Conservation (phyloP, 2,888 invertebrate species). For the Operophtera brumata region DNA sequence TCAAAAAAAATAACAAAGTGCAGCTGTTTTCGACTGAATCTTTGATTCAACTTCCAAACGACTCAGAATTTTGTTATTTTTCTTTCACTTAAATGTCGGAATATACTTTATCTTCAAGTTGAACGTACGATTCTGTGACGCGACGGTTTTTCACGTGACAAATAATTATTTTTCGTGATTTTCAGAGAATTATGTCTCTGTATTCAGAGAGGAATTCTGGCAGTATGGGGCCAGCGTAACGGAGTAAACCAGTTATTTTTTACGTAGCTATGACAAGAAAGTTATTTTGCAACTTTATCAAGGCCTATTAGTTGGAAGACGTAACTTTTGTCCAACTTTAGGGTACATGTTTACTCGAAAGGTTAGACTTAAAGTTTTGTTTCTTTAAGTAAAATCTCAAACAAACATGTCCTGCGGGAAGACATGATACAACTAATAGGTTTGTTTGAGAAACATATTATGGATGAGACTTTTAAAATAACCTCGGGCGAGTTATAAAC, state of each 20-base stretch:
- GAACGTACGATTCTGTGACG: too few relatives aligned
- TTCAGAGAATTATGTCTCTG: too few relatives aligned
- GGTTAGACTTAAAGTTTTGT: slow-evolving; percentile 26
- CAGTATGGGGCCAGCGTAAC: too few relatives aligned
- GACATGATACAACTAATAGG: slow-evolving; percentile 4
- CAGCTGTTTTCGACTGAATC: too few relatives aligned
- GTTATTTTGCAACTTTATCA: slow-evolving; percentile 24
- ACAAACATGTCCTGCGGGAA: slow-evolving; percentile 12
- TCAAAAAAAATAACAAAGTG: too few relatives aligned
- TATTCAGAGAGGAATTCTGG: too few relatives aligned
- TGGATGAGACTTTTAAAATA: background rate
- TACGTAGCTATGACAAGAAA: background rate
- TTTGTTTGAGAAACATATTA: slow-evolving; percentile 8
- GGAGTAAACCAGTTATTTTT: background rate
- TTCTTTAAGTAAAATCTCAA: slow-evolving; percentile 18
- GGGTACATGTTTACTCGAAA: slow-evolving; percentile 26
- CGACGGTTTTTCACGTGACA: too few relatives aligned
- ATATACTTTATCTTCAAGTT: too few relatives aligned
- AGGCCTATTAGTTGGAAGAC: slow-evolving; percentile 19
- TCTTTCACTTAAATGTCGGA: too few relatives aligned
- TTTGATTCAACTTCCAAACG: too few relatives aligned
- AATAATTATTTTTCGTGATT: too few relatives aligned
- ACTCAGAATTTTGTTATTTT: too few relatives aligned
- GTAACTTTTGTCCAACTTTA: slow-evolving; percentile 28
- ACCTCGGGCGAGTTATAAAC: background rate